Evolutionary conservation across 1,140 invertebrate genomes (phyloP).

Genomic region (Drosophila lacteicornis): DNA sequence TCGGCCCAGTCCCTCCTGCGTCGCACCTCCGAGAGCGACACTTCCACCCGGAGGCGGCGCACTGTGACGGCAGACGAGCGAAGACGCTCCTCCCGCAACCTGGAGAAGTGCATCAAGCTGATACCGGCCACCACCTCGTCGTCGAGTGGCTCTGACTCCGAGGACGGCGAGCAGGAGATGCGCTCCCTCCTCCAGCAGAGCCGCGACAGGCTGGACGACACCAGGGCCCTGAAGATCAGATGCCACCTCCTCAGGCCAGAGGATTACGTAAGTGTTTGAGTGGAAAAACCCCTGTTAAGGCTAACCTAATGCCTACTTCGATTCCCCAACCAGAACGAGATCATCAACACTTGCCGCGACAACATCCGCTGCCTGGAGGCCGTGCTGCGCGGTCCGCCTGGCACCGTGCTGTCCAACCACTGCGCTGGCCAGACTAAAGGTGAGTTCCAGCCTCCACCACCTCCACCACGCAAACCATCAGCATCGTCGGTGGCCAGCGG

Average conservation of each 20-base stretch:
- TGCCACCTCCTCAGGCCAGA: conserved; percentile 81
- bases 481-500: conserved; percentile 28
- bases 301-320: not conserved
- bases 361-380: conserved; percentile 89
- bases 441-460: conserved; percentile 70
- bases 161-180: conserved; percentile 83
- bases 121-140: conserved; percentile 72
- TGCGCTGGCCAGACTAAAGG: conserved; percentile 82
- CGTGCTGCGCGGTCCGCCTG: conserved; percentile 85
- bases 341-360: conserved; percentile 90
- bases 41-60: conserved; percentile 75
- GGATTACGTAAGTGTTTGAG: conserved; percentile 79
- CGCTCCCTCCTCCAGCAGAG: conserved; percentile 78
- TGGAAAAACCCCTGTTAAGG: not conserved
- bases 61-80: conserved; percentile 76
- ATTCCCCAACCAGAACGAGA: conserved; percentile 88
- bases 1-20: conserved; percentile 74
- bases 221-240: conserved; percentile 78
- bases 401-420: conserved; percentile 74
- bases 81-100: conserved; percentile 74
- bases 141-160: conserved; percentile 71
- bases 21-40: conserved; percentile 83
- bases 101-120: conserved; percentile 79
- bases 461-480: conserved; percentile 28
- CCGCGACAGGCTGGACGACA: conserved; percentile 76